A percentile compares a stretch with the other conserved stretches of the same genome.
Evolutionary conservation across 2,797 vertebrate species (phyloP).

Genomic region (Prionace glauca): DNA sequence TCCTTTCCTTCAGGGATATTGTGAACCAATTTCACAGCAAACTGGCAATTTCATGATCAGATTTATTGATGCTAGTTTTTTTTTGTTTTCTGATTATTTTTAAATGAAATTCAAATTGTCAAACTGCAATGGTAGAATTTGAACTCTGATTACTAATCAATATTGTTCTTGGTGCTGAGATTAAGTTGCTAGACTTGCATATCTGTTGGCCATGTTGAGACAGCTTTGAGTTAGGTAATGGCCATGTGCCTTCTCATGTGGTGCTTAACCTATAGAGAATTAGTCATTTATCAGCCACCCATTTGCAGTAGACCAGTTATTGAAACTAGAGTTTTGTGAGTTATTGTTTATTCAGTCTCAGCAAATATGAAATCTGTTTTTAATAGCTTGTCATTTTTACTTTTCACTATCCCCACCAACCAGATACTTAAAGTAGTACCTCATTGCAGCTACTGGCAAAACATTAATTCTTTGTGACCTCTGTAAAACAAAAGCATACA

Average conservation of each 20-base stretch:
- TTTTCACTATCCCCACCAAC: not conserved
- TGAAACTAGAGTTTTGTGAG: not conserved
- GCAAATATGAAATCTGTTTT: not conserved
- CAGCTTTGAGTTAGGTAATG: not conserved
- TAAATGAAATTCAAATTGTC: not conserved
- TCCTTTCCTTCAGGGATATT: not conserved
- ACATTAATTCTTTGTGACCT: slow-evolving; percentile 5
- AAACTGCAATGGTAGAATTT: not conserved
- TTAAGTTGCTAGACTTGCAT: not conserved
- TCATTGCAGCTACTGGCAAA: not conserved
- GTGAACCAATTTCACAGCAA: not conserved
- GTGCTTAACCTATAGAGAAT: not conserved
- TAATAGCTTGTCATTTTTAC: not conserved
- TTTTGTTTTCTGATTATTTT: not conserved
- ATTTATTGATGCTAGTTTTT: not conserved
- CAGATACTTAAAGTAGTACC: not conserved
- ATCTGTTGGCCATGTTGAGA: not conserved
- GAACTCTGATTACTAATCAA: not conserved
- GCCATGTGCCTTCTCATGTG: not conserved
- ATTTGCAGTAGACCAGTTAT: not conserved
- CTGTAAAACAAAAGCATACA: slow-evolving; percentile 20
- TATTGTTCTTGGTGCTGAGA: not conserved
- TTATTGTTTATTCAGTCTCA: not conserved
- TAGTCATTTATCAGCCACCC: not conserved
- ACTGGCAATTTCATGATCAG: not conserved